A percentile compares a stretch with the other conserved stretches of the same genome.
These are phyloP conservation scores for Bergia sp. DNA, from an alignment of 92 coral and sea anemone genomes.

Conservation along the genomic window DNA sequence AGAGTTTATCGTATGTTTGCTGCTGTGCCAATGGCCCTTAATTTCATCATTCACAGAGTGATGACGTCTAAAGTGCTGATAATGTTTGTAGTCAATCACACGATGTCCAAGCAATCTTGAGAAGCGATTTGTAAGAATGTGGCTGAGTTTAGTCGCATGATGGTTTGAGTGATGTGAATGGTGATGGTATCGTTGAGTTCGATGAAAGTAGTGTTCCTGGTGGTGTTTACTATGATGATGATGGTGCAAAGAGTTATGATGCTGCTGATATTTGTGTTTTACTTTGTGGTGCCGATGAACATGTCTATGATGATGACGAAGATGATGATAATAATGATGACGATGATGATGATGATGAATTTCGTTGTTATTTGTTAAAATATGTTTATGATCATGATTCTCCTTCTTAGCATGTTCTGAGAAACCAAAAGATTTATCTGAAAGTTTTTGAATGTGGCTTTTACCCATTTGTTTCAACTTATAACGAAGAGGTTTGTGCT, in stretches of 20 bases:
- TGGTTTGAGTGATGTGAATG: slow-evolving; percentile 17
- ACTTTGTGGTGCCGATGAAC: background rate
- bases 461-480: background rate
- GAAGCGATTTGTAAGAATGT: background rate
- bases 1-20: slow-evolving; percentile 65
- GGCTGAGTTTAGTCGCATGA: background rate
- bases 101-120: slow-evolving; percentile 39
- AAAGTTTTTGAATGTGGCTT: background rate
- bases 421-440: background rate
- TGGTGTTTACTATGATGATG: slow-evolving; percentile 4
- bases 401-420: background rate
- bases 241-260: background rate
- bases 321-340: background rate
- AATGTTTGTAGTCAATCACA: slow-evolving; percentile 69
- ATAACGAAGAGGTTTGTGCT: background rate
- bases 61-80: slow-evolving; percentile 63
- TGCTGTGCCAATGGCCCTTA: slow-evolving; percentile 79
- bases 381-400: background rate
- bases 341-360: background rate
- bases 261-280: background rate
- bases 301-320: background rate
- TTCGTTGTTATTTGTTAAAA: background rate
- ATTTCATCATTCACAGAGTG: slow-evolving; percentile 80
- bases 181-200: slow-evolving; percentile 23
- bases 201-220: background rate